phyloP scores from a whole-genome alignment of 2,113 vertebrate species.

The Platysternon megacephalum region DNA sequence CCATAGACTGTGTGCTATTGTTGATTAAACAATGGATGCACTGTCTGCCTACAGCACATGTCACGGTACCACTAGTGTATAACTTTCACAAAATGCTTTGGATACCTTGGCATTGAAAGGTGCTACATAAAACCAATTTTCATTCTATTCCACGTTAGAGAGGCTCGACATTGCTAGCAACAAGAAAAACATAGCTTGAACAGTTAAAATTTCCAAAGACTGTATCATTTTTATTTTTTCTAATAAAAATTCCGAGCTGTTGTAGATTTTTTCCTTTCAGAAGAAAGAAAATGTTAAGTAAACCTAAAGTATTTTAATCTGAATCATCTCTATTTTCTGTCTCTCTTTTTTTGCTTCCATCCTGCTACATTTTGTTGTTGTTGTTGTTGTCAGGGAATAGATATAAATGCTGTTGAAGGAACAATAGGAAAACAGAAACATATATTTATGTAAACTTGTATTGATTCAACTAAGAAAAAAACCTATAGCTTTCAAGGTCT shows the following conservation, averaged over 20 bases:
- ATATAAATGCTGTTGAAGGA: slow-evolving; percentile 60
- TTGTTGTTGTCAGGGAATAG: background rate
- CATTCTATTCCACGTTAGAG: background rate
- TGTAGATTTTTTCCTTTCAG: slow-evolving; percentile 11
- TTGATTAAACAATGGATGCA: slow-evolving; percentile 3
- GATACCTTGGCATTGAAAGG: background rate
- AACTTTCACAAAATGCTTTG: slow-evolving; percentile 11
- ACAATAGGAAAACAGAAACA: slow-evolving; percentile 74
- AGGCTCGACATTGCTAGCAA: background rate
- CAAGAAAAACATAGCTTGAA: background rate
- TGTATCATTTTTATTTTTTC: slow-evolving; percentile 38
- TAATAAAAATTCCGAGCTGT: slow-evolving; percentile 3
- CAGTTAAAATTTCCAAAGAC: background rate
- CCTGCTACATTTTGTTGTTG: slow-evolving; percentile 12
- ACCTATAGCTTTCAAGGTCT: slow-evolving; percentile 52
- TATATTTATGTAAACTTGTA: slow-evolving; percentile 80
- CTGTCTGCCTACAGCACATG: background rate
- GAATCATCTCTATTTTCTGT: slow-evolving; percentile 50
- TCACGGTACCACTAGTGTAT: background rate
- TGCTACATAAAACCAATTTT: background rate
- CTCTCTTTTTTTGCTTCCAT: slow-evolving; percentile 25
- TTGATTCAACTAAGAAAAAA: slow-evolving; percentile 75
- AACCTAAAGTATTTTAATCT: slow-evolving; percentile 23
- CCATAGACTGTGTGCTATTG: background rate
- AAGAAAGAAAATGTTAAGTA: slow-evolving; percentile 6